phyloP scores from a whole-genome alignment of 2,113 vertebrate genomes.

The Marmota monax region DNA sequence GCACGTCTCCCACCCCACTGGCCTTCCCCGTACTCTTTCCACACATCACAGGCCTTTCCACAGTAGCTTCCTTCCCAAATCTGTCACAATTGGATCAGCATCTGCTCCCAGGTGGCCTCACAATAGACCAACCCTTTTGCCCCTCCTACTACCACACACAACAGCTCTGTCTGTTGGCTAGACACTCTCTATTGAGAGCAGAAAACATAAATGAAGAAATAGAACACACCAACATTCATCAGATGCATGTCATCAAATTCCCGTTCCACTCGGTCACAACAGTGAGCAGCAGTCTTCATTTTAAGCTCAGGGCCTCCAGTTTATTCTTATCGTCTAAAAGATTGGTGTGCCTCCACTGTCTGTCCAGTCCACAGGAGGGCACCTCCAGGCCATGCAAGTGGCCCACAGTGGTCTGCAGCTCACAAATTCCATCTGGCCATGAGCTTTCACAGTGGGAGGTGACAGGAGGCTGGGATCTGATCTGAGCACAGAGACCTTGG shows the following conservation, averaged over 20 bases:
- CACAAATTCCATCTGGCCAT: not conserved
- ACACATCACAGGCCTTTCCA: not conserved
- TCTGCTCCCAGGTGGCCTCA: not conserved
- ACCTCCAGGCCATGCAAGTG: not conserved
- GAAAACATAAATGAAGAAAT: not conserved
- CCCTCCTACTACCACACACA: rapidly evolving
- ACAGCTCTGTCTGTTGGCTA: not conserved
- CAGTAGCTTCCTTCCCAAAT: not conserved
- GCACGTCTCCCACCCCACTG: rapidly evolving
- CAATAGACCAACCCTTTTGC: not conserved
- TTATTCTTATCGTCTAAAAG: not conserved
- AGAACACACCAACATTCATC: too few relatives aligned
- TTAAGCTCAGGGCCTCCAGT: not conserved
- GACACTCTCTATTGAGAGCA: not conserved
- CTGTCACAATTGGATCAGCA: not conserved
- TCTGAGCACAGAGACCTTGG: not conserved
- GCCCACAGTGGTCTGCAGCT: not conserved
- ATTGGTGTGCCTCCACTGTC: not conserved
- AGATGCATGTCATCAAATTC: not conserved
- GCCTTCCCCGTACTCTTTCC: not conserved
- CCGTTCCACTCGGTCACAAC: rapidly evolving
- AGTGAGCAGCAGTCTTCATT: not conserved
- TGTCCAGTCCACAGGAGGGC: not conserved
- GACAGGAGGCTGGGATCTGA: not conserved
- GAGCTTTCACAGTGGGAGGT: not conserved